Evolutionary conservation across 2,888 invertebrate genomes (phyloP).

Genomic region (Coleophora flavipennella): DNA sequence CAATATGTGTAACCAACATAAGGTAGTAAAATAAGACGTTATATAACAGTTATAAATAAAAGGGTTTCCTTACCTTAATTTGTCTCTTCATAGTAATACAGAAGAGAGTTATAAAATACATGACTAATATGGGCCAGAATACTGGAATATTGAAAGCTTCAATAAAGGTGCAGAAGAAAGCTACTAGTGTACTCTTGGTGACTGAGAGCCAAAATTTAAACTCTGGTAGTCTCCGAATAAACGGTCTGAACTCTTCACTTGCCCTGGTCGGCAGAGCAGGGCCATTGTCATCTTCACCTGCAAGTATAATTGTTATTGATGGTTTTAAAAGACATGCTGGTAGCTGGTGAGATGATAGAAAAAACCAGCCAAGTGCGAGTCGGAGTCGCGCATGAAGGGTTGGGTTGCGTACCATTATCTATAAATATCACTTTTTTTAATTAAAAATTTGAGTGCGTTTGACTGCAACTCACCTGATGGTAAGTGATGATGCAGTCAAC

Average conservation of each 20-base stretch:
- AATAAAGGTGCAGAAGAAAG: constrained; percentile 94
- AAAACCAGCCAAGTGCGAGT: too few species aligned
- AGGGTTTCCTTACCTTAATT: constrained; percentile 87
- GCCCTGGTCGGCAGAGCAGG: constrained; percentile 95
- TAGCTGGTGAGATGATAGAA: too few species aligned
- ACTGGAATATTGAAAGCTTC: constrained; percentile 99
- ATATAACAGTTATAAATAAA: background rate
- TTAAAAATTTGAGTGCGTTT: too few species aligned
- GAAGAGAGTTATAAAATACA: constrained; percentile 99
- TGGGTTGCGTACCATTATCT: too few species aligned
- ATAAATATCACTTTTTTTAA: too few species aligned
- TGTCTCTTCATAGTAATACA: constrained; percentile 99
- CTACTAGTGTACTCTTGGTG: constrained; percentile 93
- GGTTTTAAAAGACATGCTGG: too few species aligned
- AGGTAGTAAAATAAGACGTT: background rate
- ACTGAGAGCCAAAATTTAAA: constrained; percentile 99
- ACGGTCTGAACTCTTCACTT: constrained; percentile 98
- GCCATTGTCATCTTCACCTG: constrained; percentile 81
- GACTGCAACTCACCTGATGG: too few species aligned
- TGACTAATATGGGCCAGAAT: constrained; percentile 99
- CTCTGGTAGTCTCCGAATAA: constrained; percentile 96
- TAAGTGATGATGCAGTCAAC: too few species aligned
- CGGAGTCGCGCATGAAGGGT: too few species aligned
- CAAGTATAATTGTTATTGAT: constrained; percentile 15
- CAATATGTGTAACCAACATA: too few species aligned